Base-by-base conservation (phyloP, 2,113 vertebrate species). In the Bubo blakistoni region DNA sequence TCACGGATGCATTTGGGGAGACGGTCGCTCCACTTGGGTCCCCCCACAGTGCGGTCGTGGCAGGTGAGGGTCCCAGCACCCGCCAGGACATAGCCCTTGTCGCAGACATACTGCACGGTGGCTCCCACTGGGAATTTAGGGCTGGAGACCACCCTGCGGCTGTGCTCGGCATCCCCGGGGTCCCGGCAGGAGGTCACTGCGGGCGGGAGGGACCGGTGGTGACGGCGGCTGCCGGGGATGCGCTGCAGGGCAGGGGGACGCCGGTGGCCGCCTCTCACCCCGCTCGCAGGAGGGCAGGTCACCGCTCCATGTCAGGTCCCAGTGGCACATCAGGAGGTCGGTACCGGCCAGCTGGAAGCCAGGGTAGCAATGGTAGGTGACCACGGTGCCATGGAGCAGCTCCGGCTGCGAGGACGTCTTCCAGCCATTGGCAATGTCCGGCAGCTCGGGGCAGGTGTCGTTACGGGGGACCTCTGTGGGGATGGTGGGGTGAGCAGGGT, bases 361-460 rank as follows among this genome's bases (percentile, higher is more conserved):
- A 0, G 99, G 99, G 96, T 99, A 99, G 98, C 99, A 99, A 92
- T 99, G 99, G 97, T 99, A 99, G 47, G 99, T 99, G 69, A 99
- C 98, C 91, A 99, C 99, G 0, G 99, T 99, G 94, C 99, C 99
- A 0, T 99, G 99, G 27, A 99, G 98, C 92, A 99, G 98, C 96
- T 99, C 99, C 0, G 99, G 99, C 92, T 99, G 99, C 0, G 99
- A 99, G 0, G 98, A 98, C 0, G 98, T 99, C 97, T 99, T 99
- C 99, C 99, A 99, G 92, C 99, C 99, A 1, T 99, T 99, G 81
- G 98, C 97, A 11, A 99, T 99, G 94, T 99, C 99, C 0, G 99
- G 99, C 51, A 99, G 98, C 97, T 99, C 99, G 0, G 99, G 99
- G 94, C 99, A 99, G 1, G 99, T 99, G 98, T 99, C 99, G 1